phyloP scores from a whole-genome alignment of 92 coral and sea anemone genomes.

The Epizoanthus illoricatus region DNA sequence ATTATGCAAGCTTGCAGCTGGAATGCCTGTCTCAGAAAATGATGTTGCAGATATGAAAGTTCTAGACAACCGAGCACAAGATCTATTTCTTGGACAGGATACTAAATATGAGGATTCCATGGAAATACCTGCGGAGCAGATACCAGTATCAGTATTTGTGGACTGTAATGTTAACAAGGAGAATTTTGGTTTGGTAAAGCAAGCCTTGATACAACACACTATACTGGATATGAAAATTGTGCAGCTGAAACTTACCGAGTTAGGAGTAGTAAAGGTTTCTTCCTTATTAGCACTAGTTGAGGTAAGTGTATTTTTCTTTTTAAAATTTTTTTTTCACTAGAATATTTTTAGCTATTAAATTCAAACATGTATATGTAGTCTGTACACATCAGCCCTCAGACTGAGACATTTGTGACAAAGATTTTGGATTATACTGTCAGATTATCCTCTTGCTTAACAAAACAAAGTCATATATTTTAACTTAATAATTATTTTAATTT shows the following conservation, averaged over 20 bases:
- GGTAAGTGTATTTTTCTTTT: slow-evolving; percentile 37
- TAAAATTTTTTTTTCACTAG: no score
- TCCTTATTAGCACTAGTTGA: slow-evolving; percentile 59
- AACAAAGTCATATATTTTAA: no score
- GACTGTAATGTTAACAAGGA: slow-evolving; percentile 61
- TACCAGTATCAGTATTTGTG: slow-evolving; percentile 58
- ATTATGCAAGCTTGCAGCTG: slow-evolving; percentile 74
- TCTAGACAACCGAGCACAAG: slow-evolving; percentile 50
- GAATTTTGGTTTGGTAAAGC: slow-evolving; percentile 70
- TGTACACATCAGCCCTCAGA: no score
- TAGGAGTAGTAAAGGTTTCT: slow-evolving; percentile 40
- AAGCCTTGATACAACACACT: slow-evolving; percentile 64
- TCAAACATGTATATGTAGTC: no score
- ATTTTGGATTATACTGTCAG: no score
- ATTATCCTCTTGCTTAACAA: no score
- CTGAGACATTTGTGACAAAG: no score
- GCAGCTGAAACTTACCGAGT: slow-evolving; percentile 50
- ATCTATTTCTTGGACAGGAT: not conserved
- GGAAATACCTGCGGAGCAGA: not conserved
- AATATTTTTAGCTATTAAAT: no score
- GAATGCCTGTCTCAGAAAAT: slow-evolving; percentile 70
- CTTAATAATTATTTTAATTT: no score
- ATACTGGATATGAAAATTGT: slow-evolving; percentile 69
- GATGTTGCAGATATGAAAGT: slow-evolving; percentile 71
- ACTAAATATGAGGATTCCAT: not conserved